Evolutionary conservation across 2,888 invertebrate species (phyloP), one percentile per base, ranked within the genome.

Genomic region (Itoplectis maculator): DNA sequence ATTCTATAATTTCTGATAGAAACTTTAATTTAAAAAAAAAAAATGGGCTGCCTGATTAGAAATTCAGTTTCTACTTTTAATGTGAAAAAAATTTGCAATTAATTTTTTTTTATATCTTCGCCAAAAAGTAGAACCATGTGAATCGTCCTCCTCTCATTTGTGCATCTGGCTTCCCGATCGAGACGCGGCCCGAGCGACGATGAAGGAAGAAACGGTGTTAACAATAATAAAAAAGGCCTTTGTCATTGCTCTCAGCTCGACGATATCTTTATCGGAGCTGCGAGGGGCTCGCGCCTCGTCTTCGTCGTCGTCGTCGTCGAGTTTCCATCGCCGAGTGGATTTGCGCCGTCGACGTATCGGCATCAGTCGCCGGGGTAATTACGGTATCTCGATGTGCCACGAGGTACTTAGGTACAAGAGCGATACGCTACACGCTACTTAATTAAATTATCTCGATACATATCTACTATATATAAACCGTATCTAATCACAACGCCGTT

Each of bases 401-500:
- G 86, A 90, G 90, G 88, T 89, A 90, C 89, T 87, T 87, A 86
- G 88, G 89, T 89, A 88, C 86, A 82, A 88, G 88, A 88, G 87
- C 85, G 85, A 88, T 87, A 88, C 87, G 73, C 83, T 83, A 83
- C 61, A 88, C 72, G 86, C 84, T 88, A 89, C 88, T 89, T 86
- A 86, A 86, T 87, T 84, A 84, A 87, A 87, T 88, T 87, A 87
- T 86, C 66, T 63, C 77, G 81, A 77, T 81, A 84, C 85, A 84
- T 87, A 86, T 81, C 77, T 84, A 85, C 87, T 84, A 80, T 76
- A 80, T 76, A 87, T 75, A 87, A 81, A 88, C 79, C 87, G 87
- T 86, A 88, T 87, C 87, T 87, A 88, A 89, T 88, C 88, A 89
- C 87, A 87, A 86, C 89, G 87, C 86, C 83, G 86, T 86, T 81